Conservation (phyloP, 2,888 invertebrate species). For the Noctua fimbriata region DNA sequence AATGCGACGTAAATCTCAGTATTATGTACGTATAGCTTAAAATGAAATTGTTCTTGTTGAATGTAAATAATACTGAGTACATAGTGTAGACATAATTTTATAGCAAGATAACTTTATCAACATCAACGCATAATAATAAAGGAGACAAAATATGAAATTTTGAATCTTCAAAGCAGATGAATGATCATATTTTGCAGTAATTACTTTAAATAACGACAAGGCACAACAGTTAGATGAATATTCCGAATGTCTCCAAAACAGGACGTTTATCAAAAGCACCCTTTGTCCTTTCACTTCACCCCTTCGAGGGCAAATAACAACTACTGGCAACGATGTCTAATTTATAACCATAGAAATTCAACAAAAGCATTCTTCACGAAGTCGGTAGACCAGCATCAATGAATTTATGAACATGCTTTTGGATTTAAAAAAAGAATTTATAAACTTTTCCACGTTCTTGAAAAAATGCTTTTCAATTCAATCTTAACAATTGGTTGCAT, state of each 20-base stretch:
- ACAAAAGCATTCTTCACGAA: slow-evolving; percentile 43
- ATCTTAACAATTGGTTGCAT: slow-evolving; percentile 72
- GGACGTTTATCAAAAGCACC: slow-evolving; percentile 60
- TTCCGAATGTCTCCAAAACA: slow-evolving; percentile 30
- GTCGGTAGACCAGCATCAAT: slow-evolving; percentile 23
- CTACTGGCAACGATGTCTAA: slow-evolving; percentile 55
- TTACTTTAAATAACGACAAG: slow-evolving; percentile 19
- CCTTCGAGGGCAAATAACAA: slow-evolving; percentile 53
- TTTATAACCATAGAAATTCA: slow-evolving; percentile 48
- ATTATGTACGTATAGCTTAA: slow-evolving; percentile 13
- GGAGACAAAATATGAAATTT: slow-evolving; percentile 22
- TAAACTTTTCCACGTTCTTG: slow-evolving; percentile 47
- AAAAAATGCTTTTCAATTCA: slow-evolving; percentile 59
- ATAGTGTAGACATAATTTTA: slow-evolving; percentile 12
- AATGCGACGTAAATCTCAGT: slow-evolving; percentile 34
- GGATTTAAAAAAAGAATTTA: slow-evolving; percentile 45
- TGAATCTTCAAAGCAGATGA: slow-evolving; percentile 5
- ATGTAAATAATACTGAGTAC: slow-evolving; percentile 46
- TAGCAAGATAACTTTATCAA: slow-evolving; percentile 24
- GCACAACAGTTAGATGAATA: slow-evolving; percentile 38
- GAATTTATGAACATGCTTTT: slow-evolving; percentile 46
- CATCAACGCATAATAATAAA: background rate
- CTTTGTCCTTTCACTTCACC: slow-evolving; percentile 58
- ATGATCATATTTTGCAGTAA: background rate
- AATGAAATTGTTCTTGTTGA: slow-evolving; percentile 30